Evolutionary conservation across 2,113 vertebrate genomes (phyloP).

Genomic region (Melanocharis versteri): DNA sequence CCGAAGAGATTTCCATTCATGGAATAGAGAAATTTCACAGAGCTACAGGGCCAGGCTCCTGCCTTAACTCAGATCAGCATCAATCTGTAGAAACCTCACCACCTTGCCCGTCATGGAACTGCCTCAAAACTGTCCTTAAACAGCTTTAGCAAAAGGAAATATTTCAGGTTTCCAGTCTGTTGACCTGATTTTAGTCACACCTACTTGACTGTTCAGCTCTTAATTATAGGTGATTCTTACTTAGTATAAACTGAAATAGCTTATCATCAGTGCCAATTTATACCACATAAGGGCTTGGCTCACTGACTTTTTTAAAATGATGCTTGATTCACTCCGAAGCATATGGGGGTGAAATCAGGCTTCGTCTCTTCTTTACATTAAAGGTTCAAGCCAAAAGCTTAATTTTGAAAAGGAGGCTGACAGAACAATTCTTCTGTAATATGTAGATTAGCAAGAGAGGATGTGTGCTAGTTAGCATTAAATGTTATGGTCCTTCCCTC

Average conservation of each 20-base stretch:
- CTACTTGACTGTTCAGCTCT: background rate
- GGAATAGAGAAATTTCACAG: background rate
- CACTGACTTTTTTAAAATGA: background rate
- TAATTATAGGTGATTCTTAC: background rate
- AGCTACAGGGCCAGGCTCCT: background rate
- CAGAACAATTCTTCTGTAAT: background rate
- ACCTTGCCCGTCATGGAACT: background rate
- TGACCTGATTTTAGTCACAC: background rate
- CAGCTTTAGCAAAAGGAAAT: background rate
- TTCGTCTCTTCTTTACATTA: background rate
- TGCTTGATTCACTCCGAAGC: background rate
- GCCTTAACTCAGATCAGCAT: background rate
- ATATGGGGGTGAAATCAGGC: background rate
- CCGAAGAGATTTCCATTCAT: conserved; percentile 1
- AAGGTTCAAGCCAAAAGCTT: background rate
- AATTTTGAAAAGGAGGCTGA: background rate
- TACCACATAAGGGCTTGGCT: background rate
- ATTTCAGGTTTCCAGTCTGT: background rate
- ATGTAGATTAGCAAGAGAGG: background rate
- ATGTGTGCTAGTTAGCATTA: background rate
- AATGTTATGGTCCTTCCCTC: background rate
- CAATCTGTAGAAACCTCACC: background rate
- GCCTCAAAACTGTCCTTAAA: background rate
- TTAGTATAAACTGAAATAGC: background rate
- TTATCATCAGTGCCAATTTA: background rate